These are phyloP conservation scores for Boleophthalmus pectinirostris DNA, from an alignment of 2,113 vertebrate genomes.

Conservation along the genomic window DNA sequence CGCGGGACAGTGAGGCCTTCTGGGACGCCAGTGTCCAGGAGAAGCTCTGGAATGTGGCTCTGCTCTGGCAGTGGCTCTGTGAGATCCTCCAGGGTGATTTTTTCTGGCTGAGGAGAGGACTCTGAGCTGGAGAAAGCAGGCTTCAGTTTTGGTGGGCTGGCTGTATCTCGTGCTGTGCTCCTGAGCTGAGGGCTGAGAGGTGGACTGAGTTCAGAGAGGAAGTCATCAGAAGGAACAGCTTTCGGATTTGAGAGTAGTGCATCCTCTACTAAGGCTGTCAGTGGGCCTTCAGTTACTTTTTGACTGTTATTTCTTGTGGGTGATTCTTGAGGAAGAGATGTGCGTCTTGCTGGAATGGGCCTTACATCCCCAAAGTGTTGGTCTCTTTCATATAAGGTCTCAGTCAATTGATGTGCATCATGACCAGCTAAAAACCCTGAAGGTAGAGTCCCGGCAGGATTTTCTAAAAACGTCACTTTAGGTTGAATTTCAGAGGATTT, in stretches of 20 bases:
- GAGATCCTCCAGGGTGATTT: slow-evolving; percentile 74
- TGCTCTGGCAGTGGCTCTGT: slow-evolving; percentile 71
- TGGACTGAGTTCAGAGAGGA: slow-evolving; percentile 54
- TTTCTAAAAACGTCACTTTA: slow-evolving; percentile 59
- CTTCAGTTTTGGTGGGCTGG: slow-evolving; percentile 56
- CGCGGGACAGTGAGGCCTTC: slow-evolving; percentile 56
- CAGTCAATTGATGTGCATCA: slow-evolving; percentile 27
- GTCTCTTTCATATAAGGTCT: slow-evolving; percentile 35
- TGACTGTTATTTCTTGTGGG: slow-evolving; percentile 37
- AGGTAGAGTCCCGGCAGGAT: slow-evolving; percentile 39
- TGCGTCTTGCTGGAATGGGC: slow-evolving; percentile 56
- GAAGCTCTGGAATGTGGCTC: slow-evolving; percentile 78
- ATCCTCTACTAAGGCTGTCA: no score
- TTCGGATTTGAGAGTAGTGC: slow-evolving; percentile 52
- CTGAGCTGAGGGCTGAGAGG: slow-evolving; percentile 67
- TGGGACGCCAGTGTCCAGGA: slow-evolving; percentile 76
- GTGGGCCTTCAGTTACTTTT: slow-evolving; percentile 38
- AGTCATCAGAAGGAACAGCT: slow-evolving; percentile 50
- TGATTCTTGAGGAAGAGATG: slow-evolving; percentile 79
- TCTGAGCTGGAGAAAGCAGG: slow-evolving; percentile 59
- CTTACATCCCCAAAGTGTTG: slow-evolving; percentile 10
- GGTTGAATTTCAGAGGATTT: slow-evolving; percentile 25
- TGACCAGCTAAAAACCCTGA: slow-evolving; percentile 39
- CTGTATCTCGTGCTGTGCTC: slow-evolving; percentile 65
- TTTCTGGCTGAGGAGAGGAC: slow-evolving; percentile 75